phyloP scores from a whole-genome alignment of 2,797 vertebrate genomes.

The Selene dorsalis region DNA sequence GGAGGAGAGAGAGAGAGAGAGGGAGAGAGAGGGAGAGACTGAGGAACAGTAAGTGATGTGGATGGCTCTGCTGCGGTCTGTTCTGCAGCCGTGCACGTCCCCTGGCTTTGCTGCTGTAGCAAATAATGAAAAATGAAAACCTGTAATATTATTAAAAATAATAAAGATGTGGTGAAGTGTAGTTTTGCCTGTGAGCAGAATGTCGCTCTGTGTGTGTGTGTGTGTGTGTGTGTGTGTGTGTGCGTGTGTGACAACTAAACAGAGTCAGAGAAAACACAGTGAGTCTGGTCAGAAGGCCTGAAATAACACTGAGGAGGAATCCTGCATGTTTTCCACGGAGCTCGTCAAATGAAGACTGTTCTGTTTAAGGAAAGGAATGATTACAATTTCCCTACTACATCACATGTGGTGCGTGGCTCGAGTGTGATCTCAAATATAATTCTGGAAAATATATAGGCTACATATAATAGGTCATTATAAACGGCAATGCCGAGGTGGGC shows the following conservation, averaged over 20 bases:
- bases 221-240: slow-evolving; percentile 32
- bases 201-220: slow-evolving; percentile 18
- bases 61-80: neutral
- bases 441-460: slow-evolving; percentile 1
- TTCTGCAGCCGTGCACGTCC: neutral
- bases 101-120: neutral
- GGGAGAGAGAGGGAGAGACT: neutral
- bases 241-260: neutral
- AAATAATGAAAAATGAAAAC: neutral
- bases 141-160: neutral
- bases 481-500: neutral
- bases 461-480: neutral
- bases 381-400: slow-evolving; percentile 10
- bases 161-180: slow-evolving; percentile 7
- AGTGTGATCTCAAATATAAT: neutral
- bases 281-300: slow-evolving; percentile 56
- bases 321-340: slow-evolving; percentile 57
- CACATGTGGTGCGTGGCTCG: neutral
- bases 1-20: neutral
- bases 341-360: slow-evolving; percentile 32
- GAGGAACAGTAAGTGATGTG: neutral
- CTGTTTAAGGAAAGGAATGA: slow-evolving; percentile 49
- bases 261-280: slow-evolving; percentile 23
- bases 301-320: slow-evolving; percentile 59
- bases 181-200: neutral